Base-by-base conservation (phyloP, 1,140 invertebrate genomes). In the Drosophila dunni region DNA sequence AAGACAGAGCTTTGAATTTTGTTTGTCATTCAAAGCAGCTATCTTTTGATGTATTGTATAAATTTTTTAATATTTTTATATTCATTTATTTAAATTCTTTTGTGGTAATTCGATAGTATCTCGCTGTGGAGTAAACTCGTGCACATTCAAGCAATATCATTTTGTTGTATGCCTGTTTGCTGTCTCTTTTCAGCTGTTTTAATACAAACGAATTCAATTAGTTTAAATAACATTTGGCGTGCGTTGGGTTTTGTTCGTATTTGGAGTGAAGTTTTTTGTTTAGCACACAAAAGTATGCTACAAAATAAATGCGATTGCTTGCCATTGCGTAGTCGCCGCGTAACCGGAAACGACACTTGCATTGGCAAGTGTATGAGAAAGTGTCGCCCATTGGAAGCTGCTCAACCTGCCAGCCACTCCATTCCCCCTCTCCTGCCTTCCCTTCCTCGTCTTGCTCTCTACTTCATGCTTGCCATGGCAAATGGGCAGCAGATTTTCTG, bases 201-300 rank as follows among this genome's bases (percentile, higher is more conserved):
- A 68, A 53, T 67, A 63, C 64, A 60, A 81, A 45, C 62, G 72
- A 90, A 78, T 82, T 86, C 54, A 90, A 83, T 90, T 90, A 85
- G 72, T 79, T 90, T 90, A 86, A 90, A 86, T 90, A 81, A 79
- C 78, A 90, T 81, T 81, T 85, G 53, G 61, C 8, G 17, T 54
- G 45, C 13, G 33, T 46, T 40, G 61, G 61, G 58, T 13, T 36
- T 13, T 36, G 6, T 40, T 40, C 56, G 13, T 20, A 10, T 20
- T 38, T 51, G n/a, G 29, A 57, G 17, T 13, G 17, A 67, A 66
- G 36, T 66, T 29, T 79, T 69, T 82, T 86, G 68, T 64, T 79
- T 81, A 76, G 83, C 79, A 56, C 65, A 40, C 66, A 34, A 51
- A 53, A 67, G 36, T 70, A 58, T 62, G 67, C 63, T 72, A 48